phyloP scores from a whole-genome alignment of 2,113 vertebrate species.

The Pterophyllum scalare region DNA sequence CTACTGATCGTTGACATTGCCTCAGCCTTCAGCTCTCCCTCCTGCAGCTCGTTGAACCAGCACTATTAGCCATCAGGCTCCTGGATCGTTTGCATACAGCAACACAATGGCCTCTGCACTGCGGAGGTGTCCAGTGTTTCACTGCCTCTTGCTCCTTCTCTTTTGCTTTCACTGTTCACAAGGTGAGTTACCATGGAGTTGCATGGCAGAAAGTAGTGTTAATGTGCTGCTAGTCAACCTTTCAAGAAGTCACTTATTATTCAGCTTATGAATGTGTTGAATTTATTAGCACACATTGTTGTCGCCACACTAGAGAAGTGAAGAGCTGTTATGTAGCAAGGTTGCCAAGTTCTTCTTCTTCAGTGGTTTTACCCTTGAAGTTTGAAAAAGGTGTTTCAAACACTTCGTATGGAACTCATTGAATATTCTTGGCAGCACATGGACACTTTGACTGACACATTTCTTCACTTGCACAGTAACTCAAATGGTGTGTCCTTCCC shows the following conservation, averaged over 20 bases:
- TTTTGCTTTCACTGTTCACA: constrained; percentile 71
- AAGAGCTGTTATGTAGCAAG: constrained; percentile 39
- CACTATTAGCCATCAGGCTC: constrained; percentile 41
- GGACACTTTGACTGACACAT: constrained; percentile 10
- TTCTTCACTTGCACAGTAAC: neutral
- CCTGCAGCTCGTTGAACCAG: constrained; percentile 34
- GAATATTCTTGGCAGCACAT: constrained; percentile 8
- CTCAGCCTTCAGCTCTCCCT: constrained; percentile 39
- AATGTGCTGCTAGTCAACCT: constrained; percentile 41
- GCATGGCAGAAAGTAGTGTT: constrained; percentile 17
- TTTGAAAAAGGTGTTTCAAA: constrained; percentile 41
- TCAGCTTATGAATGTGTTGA: constrained; percentile 52
- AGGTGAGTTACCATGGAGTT: constrained; percentile 74
- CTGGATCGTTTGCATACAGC: constrained; percentile 57
- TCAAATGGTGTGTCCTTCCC: neutral
- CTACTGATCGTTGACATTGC: constrained; percentile 68
- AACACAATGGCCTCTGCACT: constrained; percentile 75
- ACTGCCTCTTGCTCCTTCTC: constrained; percentile 72
- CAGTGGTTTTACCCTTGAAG: constrained; percentile 52
- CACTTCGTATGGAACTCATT: constrained; percentile 1
- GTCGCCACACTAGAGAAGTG: constrained; percentile 20
- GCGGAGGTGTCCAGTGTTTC: constrained; percentile 71
- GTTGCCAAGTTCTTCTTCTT: constrained; percentile 38
- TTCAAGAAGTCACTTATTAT: constrained; percentile 54
- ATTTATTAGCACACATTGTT: constrained; percentile 54